phyloP scores from a whole-genome alignment of 2,797 vertebrate genomes.

The Phoxinus dragarum region DNA sequence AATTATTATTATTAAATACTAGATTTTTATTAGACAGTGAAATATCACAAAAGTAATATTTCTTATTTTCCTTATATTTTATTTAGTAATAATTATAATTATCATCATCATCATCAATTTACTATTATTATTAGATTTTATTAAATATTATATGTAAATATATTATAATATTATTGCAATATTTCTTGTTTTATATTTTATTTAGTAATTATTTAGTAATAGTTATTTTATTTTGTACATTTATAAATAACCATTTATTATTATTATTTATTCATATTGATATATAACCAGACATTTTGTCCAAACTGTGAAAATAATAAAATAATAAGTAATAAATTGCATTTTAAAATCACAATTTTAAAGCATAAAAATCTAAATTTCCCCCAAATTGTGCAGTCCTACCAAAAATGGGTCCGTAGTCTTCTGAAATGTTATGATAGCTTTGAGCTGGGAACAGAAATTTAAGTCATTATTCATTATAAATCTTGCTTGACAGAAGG shows the following conservation, averaged over 20 bases:
- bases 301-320: not conserved
- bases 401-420: not conserved
- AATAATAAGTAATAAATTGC: too few relatives aligned
- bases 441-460: not conserved
- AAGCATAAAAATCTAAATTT: rapidly evolving
- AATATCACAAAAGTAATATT: too few relatives aligned
- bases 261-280: too few relatives aligned
- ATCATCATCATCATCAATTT: too few relatives aligned
- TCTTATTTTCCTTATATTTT: too few relatives aligned
- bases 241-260: too few relatives aligned
- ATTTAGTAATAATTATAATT: too few relatives aligned
- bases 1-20: not conserved
- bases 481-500: not conserved
- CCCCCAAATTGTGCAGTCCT: not conserved
- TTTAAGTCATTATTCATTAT: not conserved
- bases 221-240: too few relatives aligned
- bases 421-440: not conserved
- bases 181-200: too few relatives aligned
- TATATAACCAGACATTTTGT: not conserved
- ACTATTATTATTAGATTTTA: too few relatives aligned
- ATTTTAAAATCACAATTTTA: not conserved
- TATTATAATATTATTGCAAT: not conserved
- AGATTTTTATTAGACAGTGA: not conserved
- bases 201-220: too few relatives aligned
- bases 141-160: too few relatives aligned